Conservation (phyloP, 1,140 invertebrate genomes). For the Ceratitis capitata region DNA sequence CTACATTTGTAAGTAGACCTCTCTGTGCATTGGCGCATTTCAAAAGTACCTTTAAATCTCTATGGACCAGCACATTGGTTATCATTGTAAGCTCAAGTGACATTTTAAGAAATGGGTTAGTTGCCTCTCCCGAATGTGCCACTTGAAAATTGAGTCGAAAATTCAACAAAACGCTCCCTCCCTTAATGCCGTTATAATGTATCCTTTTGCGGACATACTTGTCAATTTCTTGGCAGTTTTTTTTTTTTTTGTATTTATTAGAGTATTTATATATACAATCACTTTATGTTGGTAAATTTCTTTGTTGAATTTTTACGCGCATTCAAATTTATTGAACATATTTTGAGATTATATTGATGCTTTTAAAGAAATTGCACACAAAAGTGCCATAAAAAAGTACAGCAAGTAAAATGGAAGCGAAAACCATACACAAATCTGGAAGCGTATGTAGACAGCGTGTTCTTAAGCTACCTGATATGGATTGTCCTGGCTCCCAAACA, state of each 20-base stretch:
- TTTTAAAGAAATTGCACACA: conserved; percentile 34
- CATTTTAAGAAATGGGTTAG: not conserved
- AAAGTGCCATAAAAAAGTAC: not conserved
- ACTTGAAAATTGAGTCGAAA: not conserved
- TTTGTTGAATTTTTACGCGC: not conserved
- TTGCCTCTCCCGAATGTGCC: not conserved
- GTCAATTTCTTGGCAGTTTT: not conserved
- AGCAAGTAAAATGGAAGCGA: not conserved
- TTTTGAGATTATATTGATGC: conserved; percentile 34
- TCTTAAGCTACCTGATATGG: not conserved
- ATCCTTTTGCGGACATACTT: not conserved
- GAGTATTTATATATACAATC: no score
- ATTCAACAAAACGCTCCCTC: not conserved
- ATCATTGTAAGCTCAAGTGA: conserved; percentile 35
- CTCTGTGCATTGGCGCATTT: not conserved
- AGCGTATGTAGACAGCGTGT: not conserved
- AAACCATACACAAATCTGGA: not conserved
- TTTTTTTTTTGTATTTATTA: conserved; percentile 12
- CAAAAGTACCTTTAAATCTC: no score
- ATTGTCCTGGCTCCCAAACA: not conserved
- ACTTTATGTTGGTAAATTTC: no score
- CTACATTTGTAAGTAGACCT: not conserved
- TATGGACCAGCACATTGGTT: not conserved
- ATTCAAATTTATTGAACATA: not conserved
- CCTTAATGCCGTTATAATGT: not conserved